Conservation (phyloP, 1,140 invertebrate species). For the Penaeus chinensis region DNA sequence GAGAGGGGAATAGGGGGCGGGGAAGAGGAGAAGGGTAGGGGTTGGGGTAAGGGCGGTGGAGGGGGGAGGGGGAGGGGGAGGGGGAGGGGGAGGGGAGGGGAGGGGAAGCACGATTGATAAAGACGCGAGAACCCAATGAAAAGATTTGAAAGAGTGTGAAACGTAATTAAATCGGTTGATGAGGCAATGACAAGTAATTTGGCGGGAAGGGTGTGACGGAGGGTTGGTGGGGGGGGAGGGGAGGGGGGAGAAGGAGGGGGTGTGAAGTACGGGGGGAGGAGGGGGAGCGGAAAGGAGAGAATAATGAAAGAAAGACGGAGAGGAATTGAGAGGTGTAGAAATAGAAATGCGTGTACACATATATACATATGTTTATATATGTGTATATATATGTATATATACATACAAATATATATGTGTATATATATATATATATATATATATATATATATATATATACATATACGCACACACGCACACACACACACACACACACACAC, state of each 20-base stretch:
- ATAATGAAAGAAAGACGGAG: neutral
- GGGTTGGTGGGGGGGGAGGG: neutral
- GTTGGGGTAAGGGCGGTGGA: too few species aligned
- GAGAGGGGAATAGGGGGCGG: too few species aligned
- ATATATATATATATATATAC: too few species aligned
- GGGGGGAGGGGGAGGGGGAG: too few species aligned
- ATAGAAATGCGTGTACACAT: neutral
- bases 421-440: too few species aligned
- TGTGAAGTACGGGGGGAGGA: neutral
- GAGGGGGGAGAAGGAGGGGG: neutral
- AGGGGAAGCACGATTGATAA: constrained; percentile 8
- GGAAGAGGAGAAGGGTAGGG: too few species aligned
- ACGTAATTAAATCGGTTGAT: constrained; percentile 19
- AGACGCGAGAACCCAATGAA: constrained; percentile 14
- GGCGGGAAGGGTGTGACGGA: constrained; percentile 4
- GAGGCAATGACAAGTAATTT: constrained; percentile 25
- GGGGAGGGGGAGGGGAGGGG: neutral
- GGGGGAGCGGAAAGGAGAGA: neutral
- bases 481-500: too few species aligned
- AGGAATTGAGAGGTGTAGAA: neutral
- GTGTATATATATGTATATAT: too few species aligned
- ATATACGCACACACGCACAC: too few species aligned
- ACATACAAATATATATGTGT: too few species aligned
- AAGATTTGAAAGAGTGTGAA: constrained; percentile 23
- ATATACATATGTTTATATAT: too few species aligned